Evolutionary conservation across 2,888 invertebrate genomes (phyloP).

Genomic region (Plusia festucae): DNA sequence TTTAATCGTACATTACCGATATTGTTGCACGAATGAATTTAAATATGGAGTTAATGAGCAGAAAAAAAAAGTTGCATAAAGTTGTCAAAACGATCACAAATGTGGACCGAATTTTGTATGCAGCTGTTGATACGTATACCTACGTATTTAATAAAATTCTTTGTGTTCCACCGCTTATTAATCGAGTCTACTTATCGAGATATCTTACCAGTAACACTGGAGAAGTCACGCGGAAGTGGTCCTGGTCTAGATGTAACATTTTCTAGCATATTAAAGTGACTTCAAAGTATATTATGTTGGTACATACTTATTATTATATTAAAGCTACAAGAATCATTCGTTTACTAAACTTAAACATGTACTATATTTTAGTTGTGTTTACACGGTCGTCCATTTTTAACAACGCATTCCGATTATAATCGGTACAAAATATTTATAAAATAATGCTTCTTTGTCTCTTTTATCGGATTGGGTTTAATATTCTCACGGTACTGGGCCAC

Average conservation of each 20-base stretch:
- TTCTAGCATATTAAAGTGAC: too few species aligned
- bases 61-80: slow-evolving; percentile 15
- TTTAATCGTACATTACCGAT: slow-evolving; percentile 26
- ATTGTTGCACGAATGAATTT: slow-evolving; percentile 15
- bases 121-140: too few species aligned
- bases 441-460: slow-evolving; percentile 73
- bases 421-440: slow-evolving; percentile 54
- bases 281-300: too few species aligned
- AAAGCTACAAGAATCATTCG: neutral
- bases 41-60: slow-evolving; percentile 19
- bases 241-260: too few species aligned
- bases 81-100: slow-evolving; percentile 1
- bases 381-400: slow-evolving; percentile 23
- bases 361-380: neutral
- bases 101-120: neutral
- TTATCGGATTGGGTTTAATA: slow-evolving; percentile 76
- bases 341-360: neutral
- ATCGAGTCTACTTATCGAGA: too few species aligned
- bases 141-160: too few species aligned
- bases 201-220: too few species aligned
- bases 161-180: neutral
- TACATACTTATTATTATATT: neutral
- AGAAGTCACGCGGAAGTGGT: too few species aligned
- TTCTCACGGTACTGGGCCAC: slow-evolving; percentile 85
- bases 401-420: slow-evolving; percentile 27